phyloP scores from a whole-genome alignment of 2,113 vertebrate genomes.

The Poicephalus gulielmi region DNA sequence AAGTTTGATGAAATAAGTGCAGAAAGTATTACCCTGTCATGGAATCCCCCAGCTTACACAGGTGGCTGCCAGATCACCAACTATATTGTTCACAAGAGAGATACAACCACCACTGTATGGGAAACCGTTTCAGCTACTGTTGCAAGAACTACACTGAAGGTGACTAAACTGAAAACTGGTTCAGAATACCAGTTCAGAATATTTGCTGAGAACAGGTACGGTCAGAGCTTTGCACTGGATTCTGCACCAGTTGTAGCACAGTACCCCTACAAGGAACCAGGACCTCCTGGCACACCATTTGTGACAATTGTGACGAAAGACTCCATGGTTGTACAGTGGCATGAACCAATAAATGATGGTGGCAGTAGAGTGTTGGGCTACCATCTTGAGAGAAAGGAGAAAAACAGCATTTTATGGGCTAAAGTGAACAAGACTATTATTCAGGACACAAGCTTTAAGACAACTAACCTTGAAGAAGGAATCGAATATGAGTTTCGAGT shows the following conservation, averaged over 20 bases:
- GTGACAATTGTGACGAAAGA: conserved; percentile 87
- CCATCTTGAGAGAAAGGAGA: conserved; percentile 96
- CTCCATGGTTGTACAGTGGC: conserved; percentile 93
- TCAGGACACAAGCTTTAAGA: conserved; percentile 90
- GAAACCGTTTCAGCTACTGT: conserved; percentile 89
- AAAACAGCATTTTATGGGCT: conserved; percentile 96
- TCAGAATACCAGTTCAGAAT: conserved; percentile 97
- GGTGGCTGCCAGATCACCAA: conserved; percentile 97
- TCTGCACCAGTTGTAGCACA: conserved; percentile 87
- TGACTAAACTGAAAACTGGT: conserved; percentile 91
- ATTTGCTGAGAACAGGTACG: conserved; percentile 96
- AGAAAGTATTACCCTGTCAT: conserved; percentile 91
- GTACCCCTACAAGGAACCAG: conserved; percentile 96
- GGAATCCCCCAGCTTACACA: conserved; percentile 89
- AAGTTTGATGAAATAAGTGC: conserved; percentile 94
- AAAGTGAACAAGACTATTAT: conserved; percentile 95
- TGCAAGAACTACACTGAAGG: conserved; percentile 91
- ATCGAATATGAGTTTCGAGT: conserved; percentile 96
- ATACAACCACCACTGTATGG: conserved; percentile 91
- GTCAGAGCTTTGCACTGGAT: conserved; percentile 93
- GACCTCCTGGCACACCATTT: conserved; percentile 96
- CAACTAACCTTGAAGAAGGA: conserved; percentile 91
- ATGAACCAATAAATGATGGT: conserved; percentile 93
- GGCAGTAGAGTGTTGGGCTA: conserved; percentile 92
- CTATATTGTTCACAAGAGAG: conserved; percentile 96